A percentile compares a stretch with the other conserved stretches of the same genome.
phyloP scores from a whole-genome alignment of 37 sponge, comb jelly and placozoan species.

The Ianthella basta region DNA sequence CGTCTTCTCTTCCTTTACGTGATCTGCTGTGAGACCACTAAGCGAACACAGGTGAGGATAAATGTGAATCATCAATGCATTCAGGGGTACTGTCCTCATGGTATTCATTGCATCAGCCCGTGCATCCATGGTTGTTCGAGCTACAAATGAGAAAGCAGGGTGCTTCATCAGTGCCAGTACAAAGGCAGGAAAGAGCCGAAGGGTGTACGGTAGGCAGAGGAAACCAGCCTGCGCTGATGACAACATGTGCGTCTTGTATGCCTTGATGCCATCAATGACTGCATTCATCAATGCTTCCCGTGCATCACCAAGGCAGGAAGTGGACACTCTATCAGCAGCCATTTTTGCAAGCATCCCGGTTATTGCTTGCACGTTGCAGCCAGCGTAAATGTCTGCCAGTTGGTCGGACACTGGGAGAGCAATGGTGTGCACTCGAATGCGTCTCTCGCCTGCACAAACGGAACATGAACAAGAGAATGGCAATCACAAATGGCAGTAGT shows the following conservation, averaged over 20 bases:
- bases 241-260: slow-evolving; percentile 62
- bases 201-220: slow-evolving; percentile 75
- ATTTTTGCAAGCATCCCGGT: slow-evolving; percentile 89
- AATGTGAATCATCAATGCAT: slow-evolving; percentile 64
- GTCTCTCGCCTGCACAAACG: slow-evolving; percentile 76
- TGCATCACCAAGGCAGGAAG: slow-evolving; percentile 90
- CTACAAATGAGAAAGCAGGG: slow-evolving; percentile 81
- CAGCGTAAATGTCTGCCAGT: slow-evolving; percentile 74
- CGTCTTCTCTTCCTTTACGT: slow-evolving; percentile 42
- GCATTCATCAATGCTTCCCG: slow-evolving; percentile 89
- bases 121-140: slow-evolving; percentile 61
- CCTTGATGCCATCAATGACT: slow-evolving; percentile 77
- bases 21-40: slow-evolving; percentile 64
- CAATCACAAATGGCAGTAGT: neutral
- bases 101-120: slow-evolving; percentile 77
- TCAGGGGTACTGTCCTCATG: slow-evolving; percentile 83
- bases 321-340: slow-evolving; percentile 81
- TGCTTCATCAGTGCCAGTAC: slow-evolving; percentile 72
- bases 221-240: slow-evolving; percentile 53
- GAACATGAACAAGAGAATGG: neutral
- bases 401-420: slow-evolving; percentile 84
- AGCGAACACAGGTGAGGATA: slow-evolving; percentile 88
- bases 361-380: slow-evolving; percentile 78
- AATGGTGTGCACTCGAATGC: slow-evolving; percentile 92
- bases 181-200: slow-evolving; percentile 80